phyloP scores from a whole-genome alignment of 1,140 invertebrate genomes.

The Leucophenga varia region DNA sequence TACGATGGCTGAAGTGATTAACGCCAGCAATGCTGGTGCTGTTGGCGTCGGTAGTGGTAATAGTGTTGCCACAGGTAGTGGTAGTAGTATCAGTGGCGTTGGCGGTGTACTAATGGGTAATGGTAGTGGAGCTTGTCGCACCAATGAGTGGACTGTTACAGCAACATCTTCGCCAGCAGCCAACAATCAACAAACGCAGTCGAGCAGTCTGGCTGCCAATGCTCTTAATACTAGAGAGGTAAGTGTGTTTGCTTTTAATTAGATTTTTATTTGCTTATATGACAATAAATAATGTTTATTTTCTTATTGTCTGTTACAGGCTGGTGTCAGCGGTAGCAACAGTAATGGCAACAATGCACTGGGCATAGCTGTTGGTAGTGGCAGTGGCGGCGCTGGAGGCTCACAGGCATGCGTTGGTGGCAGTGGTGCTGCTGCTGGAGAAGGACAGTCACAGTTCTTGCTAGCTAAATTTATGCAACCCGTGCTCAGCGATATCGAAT shows the following conservation, averaged over 20 bases:
- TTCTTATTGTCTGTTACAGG: conserved; percentile 18
- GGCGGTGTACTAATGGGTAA: too few relatives aligned
- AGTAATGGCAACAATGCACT: conserved; percentile 38
- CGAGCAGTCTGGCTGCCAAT: conserved; percentile 45
- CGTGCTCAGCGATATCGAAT: conserved; percentile 46
- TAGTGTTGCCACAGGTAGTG: conserved; percentile 14
- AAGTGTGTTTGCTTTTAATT: conserved; percentile 24
- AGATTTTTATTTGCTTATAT: too few relatives aligned
- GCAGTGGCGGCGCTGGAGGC: conserved; percentile 11
- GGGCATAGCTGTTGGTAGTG: conserved; percentile 30
- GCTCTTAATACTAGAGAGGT: conserved; percentile 53
- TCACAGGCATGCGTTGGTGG: conserved; percentile 24
- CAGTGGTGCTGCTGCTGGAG: conserved; percentile 30
- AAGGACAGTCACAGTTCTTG: conserved; percentile 40
- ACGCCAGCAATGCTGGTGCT: conserved; percentile 10
- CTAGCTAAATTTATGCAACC: conserved; percentile 55
- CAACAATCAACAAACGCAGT: conserved; percentile 51
- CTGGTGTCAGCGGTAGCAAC: conserved; percentile 28
- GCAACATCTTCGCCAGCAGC: conserved; percentile 40
- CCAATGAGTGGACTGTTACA: conserved; percentile 49
- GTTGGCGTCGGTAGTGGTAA: conserved; percentile 21
- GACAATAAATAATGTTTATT: conserved; percentile 1
- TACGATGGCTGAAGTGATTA: conserved; percentile 52
- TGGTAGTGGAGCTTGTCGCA: conserved; percentile 41
- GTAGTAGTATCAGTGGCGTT: conserved; percentile 29